phyloP scores from a whole-genome alignment of 1,140 invertebrate species.

The Drosophila yakuba region DNA sequence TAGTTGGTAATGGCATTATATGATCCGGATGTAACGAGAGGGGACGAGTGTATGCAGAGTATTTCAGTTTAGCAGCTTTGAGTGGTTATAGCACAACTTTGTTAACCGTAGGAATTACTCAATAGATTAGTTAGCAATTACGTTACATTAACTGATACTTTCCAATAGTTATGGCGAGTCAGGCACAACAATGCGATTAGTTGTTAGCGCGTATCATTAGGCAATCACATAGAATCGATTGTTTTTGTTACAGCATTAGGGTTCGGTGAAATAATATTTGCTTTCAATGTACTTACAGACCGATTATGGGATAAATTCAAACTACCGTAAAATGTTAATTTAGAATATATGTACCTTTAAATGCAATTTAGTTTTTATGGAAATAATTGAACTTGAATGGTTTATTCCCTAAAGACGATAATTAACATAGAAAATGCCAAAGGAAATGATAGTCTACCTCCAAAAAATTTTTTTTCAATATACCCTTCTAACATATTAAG shows the following conservation, averaged over 20 bases:
- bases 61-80: background rate
- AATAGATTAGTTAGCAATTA: slow-evolving; percentile 40
- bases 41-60: background rate
- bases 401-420: too few species aligned
- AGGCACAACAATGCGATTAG: slow-evolving; percentile 29
- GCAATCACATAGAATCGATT: slow-evolving; percentile 24
- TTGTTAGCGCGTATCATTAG: slow-evolving; percentile 35
- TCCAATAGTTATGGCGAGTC: slow-evolving; percentile 5
- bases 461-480: background rate
- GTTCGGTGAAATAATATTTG: background rate
- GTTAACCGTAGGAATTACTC: slow-evolving; percentile 17
- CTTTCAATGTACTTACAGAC: background rate
- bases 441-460: background rate
- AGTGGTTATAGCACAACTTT: slow-evolving; percentile 22
- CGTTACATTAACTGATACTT: slow-evolving; percentile 33
- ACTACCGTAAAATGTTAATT: background rate
- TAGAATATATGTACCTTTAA: background rate
- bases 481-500: background rate
- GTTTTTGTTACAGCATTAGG: slow-evolving; percentile 4
- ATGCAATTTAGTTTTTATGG: too few species aligned
- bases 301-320: too few species aligned
- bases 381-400: background rate
- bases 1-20: slow-evolving; percentile 21
- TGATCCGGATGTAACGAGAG: background rate
- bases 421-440: background rate